These are phyloP conservation scores for Illadopsis cleaveri DNA, from an alignment of 2,113 vertebrate species.

Conservation along the genomic window DNA sequence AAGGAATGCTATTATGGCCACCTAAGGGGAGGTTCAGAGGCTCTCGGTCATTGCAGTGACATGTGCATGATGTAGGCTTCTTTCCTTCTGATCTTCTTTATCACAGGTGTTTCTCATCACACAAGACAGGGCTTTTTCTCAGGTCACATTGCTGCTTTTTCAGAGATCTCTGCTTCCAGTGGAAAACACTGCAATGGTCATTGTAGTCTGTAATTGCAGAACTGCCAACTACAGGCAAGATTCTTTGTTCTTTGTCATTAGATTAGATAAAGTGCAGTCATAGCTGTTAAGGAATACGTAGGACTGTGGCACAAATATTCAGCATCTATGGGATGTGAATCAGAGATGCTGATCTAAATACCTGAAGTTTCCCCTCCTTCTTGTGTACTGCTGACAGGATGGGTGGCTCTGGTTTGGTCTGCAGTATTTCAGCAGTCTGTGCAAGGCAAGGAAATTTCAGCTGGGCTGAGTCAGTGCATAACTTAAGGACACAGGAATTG, in stretches of 20 bases:
- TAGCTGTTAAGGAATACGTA: background rate
- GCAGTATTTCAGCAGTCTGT: background rate
- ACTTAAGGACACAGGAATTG: background rate
- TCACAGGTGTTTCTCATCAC: background rate
- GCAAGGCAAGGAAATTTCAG: background rate
- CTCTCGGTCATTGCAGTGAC: background rate
- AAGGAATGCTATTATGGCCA: background rate
- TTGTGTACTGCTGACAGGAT: background rate
- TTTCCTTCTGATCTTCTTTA: background rate
- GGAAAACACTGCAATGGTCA: background rate
- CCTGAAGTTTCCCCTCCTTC: background rate
- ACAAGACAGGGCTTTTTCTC: background rate
- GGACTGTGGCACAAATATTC: background rate
- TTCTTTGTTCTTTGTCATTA: background rate
- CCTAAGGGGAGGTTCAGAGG: background rate
- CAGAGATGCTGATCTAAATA: background rate
- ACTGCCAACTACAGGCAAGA: background rate
- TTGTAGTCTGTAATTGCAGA: background rate
- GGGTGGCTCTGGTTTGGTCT: background rate
- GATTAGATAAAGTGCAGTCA: background rate
- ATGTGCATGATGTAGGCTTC: background rate
- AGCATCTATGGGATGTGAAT: background rate
- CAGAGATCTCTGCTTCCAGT: background rate
- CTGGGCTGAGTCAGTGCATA: background rate
- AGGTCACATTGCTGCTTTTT: background rate